A percentile compares a stretch with the other conserved stretches of the same genome.
Conservation (phyloP, 2,888 invertebrate species). For the Antheraea assamensis region DNA sequence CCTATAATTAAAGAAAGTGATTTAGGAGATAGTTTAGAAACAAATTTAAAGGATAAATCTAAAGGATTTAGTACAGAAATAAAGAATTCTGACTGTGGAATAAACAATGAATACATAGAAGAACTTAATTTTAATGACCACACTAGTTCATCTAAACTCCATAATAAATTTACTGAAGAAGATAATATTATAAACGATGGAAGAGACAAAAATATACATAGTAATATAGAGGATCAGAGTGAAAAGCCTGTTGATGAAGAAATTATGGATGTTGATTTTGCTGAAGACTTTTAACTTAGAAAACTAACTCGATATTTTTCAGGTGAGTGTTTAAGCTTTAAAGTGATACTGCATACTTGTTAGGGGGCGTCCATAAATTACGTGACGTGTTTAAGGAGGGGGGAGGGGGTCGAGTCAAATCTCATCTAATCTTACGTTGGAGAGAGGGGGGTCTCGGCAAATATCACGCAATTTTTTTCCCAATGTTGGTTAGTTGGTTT, state of each 20-base stretch:
- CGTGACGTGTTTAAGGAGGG: too few relatives aligned
- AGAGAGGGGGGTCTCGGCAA: too few relatives aligned
- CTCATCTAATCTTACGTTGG: too few relatives aligned
- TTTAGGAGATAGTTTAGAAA: constrained; percentile 21
- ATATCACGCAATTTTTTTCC: too few relatives aligned
- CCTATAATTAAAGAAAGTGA: constrained; percentile 28
- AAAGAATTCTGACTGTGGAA: constrained; percentile 19
- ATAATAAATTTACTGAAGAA: not conserved
- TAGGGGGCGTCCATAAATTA: too few relatives aligned
- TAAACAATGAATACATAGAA: constrained; percentile 15
- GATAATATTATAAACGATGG: constrained; percentile 16
- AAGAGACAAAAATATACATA: constrained; percentile 18
- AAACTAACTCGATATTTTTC: not conserved
- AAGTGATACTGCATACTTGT: too few relatives aligned
- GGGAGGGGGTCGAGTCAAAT: too few relatives aligned
- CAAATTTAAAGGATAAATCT: constrained; percentile 20
- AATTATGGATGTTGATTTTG: constrained; percentile 70
- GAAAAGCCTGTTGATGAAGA: constrained; percentile 35
- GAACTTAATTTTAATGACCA: constrained; percentile 19
- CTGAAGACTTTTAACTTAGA: constrained; percentile 57
- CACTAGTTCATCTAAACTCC: not conserved
- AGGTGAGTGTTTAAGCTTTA: not conserved
- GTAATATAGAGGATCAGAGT: constrained; percentile 17
- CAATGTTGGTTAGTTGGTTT: too few relatives aligned
- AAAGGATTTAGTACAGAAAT: constrained; percentile 22